phyloP scores from a whole-genome alignment of 1,140 invertebrate species.

The Teleopsis dalmanni region DNA sequence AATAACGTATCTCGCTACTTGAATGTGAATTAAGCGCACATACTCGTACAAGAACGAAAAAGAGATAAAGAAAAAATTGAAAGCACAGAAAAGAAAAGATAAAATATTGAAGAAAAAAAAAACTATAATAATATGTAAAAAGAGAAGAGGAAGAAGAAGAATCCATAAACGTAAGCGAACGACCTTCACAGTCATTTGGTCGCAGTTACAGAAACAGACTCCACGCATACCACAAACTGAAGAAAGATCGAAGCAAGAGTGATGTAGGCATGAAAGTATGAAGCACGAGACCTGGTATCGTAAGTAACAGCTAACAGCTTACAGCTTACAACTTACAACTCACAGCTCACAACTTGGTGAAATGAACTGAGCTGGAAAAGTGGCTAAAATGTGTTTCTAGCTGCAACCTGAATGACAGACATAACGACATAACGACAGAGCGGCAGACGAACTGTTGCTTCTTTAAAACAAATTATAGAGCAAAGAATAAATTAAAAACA shows the following conservation, averaged over 20 bases:
- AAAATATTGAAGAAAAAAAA: background rate
- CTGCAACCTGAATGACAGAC: background rate
- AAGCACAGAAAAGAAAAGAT: background rate
- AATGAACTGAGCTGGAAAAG: constrained; percentile 4
- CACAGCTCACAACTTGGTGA: too few species aligned
- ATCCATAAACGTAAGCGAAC: constrained; percentile 11
- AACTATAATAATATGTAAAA: background rate
- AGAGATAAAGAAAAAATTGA: too few species aligned
- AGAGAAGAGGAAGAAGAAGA: background rate
- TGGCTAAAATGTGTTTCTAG: background rate
- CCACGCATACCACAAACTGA: background rate
- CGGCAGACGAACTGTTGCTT: too few species aligned
- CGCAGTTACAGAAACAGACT: constrained; percentile 3
- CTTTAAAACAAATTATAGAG: background rate
- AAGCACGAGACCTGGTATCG: background rate
- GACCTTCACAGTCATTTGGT: constrained; percentile 14
- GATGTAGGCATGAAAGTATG: background rate
- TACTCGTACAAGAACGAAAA: too few species aligned
- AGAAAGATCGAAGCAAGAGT: background rate
- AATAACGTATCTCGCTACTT: too few species aligned
- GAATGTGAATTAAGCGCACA: too few species aligned
- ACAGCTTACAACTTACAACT: too few species aligned
- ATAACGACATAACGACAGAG: background rate
- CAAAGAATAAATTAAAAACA: background rate
- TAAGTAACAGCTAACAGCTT: too few species aligned